These are phyloP conservation scores for Sipha flava DNA, from an alignment of 1,140 invertebrate genomes.

Conservation along the genomic window DNA sequence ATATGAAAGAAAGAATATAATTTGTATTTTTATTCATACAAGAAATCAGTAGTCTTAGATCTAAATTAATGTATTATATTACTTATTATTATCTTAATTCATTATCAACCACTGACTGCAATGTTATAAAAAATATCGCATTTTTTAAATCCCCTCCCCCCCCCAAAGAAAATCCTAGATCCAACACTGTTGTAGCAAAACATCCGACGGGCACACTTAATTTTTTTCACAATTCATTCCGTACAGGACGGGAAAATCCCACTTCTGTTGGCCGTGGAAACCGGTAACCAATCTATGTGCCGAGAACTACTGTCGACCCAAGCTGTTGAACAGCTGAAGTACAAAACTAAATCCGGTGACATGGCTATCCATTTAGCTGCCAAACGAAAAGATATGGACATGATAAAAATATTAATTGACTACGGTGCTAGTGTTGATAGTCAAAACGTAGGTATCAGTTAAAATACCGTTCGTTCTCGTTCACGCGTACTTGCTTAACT, in stretches of 20 bases:
- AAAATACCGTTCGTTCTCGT: not conserved
- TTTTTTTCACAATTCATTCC: constrained; percentile 41
- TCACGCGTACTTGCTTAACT: too few relatives aligned
- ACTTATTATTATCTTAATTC: too few relatives aligned
- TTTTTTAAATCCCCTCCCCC: too few relatives aligned
- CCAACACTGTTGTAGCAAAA: too few relatives aligned
- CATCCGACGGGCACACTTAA: too few relatives aligned
- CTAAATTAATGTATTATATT: too few relatives aligned
- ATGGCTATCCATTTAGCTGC: constrained; percentile 86
- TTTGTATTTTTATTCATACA: too few relatives aligned
- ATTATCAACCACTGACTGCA: too few relatives aligned
- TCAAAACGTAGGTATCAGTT: constrained; percentile 57
- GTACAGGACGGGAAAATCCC: constrained; percentile 84
- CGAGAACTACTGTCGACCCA: constrained; percentile 77
- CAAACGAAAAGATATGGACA: constrained; percentile 77
- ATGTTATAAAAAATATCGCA: not conserved
- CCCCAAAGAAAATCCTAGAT: too few relatives aligned
- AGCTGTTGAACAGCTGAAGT: constrained; percentile 68
- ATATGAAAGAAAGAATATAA: too few relatives aligned
- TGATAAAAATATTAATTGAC: constrained; percentile 83
- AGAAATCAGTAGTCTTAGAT: too few relatives aligned
- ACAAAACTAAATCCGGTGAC: constrained; percentile 68
- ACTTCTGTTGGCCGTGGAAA: constrained; percentile 82
- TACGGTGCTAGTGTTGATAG: constrained; percentile 82
- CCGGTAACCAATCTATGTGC: constrained; percentile 85